A percentile compares a stretch with the other conserved stretches of the same genome.
These are phyloP conservation scores for Leptopilina drosophilae DNA, from an alignment of 2,888 invertebrate species.

Conservation along the genomic window DNA sequence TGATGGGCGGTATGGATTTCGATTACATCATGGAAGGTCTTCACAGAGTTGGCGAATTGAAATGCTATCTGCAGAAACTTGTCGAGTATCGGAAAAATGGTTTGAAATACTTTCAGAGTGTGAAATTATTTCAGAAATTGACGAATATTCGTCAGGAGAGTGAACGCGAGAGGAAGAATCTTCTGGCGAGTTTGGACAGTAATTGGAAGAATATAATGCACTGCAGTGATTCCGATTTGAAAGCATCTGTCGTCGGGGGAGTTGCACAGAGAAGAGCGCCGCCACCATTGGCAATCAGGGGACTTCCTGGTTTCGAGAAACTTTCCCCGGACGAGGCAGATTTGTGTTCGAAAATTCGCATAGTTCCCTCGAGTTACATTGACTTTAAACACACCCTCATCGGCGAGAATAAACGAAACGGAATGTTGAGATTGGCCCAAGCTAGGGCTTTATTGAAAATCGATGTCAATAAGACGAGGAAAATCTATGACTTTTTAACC, in stretches of 20 bases:
- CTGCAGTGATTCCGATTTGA: slow-evolving; percentile 51
- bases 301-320: slow-evolving; percentile 88
- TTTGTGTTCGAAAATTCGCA: slow-evolving; percentile 86
- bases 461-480: slow-evolving; percentile 95
- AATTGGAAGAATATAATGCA: slow-evolving; percentile 67
- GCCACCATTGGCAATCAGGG: slow-evolving; percentile 82
- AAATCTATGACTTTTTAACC: slow-evolving; percentile 88
- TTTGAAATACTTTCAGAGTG: slow-evolving; percentile 82
- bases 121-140: slow-evolving; percentile 83
- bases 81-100: slow-evolving; percentile 85
- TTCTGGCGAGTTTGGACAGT: slow-evolving; percentile 70
- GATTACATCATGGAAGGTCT: slow-evolving; percentile 88
- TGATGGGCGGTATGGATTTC: slow-evolving; percentile 85
- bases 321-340: slow-evolving; percentile 85
- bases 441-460: slow-evolving; percentile 92
- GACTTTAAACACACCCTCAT: slow-evolving; percentile 87
- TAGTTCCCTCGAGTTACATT: slow-evolving; percentile 87
- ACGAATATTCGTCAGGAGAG: slow-evolving; percentile 81
- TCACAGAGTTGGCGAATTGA: slow-evolving; percentile 84
- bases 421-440: slow-evolving; percentile 87
- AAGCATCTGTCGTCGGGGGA: slow-evolving; percentile 58
- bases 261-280: slow-evolving; percentile 69
- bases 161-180: slow-evolving; percentile 77
- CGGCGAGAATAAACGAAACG: slow-evolving; percentile 86
- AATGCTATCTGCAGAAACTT: slow-evolving; percentile 81